Evolutionary conservation across 1,140 invertebrate genomes (phyloP), one percentile per base, ranked within the genome.

Genomic region (Nephila pilipes): DNA sequence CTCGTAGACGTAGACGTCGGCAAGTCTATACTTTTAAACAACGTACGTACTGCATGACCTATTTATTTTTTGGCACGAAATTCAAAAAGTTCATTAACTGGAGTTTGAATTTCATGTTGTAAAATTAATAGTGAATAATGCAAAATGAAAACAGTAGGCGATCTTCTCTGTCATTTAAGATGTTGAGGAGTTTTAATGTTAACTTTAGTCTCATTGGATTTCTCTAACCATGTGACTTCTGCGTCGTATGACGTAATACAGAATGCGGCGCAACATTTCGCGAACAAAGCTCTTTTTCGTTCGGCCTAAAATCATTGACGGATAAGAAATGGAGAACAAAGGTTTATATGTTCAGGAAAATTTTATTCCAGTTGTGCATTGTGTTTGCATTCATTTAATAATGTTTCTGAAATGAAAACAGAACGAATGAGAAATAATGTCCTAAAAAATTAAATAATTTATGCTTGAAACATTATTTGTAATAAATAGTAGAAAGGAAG

Each of bases 221-320:
- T 75, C 69, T n/a, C 22, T 3, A 16, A n/a, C 18, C 83, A 85
- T 29, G 83, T 85, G 83, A 85, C 83, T 22, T 85, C 83, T 85
- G 83, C 83, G 83, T 60, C 83, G n/a, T 60, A 22, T 85, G 83
- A 85, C 83, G 83, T 60, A 38, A 60, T 60, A 29, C 14, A 20
- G 46, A 85, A 85, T 85, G 83, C 83, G 83, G 83, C 83, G 25
- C 36, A 55, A 20, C 12, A n/a, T 54, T 81, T 81, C 18, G 29
- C 80, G 20, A 81, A 81, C 80, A 81, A 46, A 81, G 46, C 36
- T 54, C 20, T 46, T 81, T 80, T 46, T 54, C 80, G 38, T 55
- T 55, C 38, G 12, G n/a, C 18, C 46, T 55, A 12, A 18, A 54
- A 81, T 81, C 80, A 54, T 16, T 81, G 38, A 54, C 29, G 69